Evolutionary conservation across 37 sponge, comb jelly and placozoan species (phyloP), one percentile per base, ranked within the genome.

Genomic region (Spongilla lacustris): DNA sequence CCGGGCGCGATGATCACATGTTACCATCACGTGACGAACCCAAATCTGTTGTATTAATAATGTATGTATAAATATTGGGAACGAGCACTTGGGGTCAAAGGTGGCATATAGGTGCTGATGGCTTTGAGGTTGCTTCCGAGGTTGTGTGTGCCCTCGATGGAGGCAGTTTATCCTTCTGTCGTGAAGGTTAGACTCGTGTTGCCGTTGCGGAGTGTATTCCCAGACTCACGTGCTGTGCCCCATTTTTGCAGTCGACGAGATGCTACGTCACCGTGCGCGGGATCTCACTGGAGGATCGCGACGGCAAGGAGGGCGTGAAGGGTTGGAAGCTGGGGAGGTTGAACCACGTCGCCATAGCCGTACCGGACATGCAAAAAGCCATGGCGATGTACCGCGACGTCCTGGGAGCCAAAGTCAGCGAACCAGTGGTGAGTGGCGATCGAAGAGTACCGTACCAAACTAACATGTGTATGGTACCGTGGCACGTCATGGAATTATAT

Each of bases 271-370:
- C 30, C 21, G 30, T 72, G 27, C 31, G 28, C 73, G 73, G 30
- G 13, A 31, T 29, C 73, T 4, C 6, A 24, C 11, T 32, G 73
- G 10, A 8, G 31, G 30, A 32, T 31, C 73, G 11, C 73, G 30
- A 32, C 30, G 31, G 4, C 9, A 69, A 31, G 17, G 8, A 32
- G 73, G 73, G 73, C 12, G 28, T 14, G 14, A 32, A 29, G 14
- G 28, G 17, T 66, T 98, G 98, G 98, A 82, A 81, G 12, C 83
- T 98, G 6, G 98, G 98, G 25, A 81, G 87, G 35, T 83, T 98
- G 32, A 98, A 98, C 81, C 98, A 98, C 87, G 89, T 96, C 28
- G 98, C 98, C 23, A 94, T 98, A 70, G 98, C 98, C 32, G 98
- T 98, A 4, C 95, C 98, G 32, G 91, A 97, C 73, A 85, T 97